Base-by-base conservation (phyloP, 2,797 vertebrate species). In the Cottoperca gobio region DNA sequence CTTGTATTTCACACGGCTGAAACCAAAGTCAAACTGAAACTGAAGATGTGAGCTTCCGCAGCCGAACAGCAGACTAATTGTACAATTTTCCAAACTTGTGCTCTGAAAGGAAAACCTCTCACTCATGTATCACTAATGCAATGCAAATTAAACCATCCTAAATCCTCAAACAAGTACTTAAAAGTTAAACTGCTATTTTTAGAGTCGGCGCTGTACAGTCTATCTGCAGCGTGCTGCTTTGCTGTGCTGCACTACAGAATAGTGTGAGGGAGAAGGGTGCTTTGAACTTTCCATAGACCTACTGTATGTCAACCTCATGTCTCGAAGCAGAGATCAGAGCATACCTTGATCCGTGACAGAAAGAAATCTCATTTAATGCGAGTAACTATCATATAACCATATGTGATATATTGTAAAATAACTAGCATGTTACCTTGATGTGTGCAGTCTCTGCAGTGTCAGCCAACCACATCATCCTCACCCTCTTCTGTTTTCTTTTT, bases 301-400 rank as follows among this genome's bases (percentile, higher is more conserved):
- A 16, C 66, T 70, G 52, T 50, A 53, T 26, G 57, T 79, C 70
- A 65, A 82, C 53, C 16, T 31, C 6, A 3, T 19, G 58, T 73
- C 53, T 80, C 70, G 68, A 64, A 60, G 70, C 42, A 40, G 8
- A 75, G 73, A 59, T 63, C 53, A 83, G 80, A 80, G 82, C 69
- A 43, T 4, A 54, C 43, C 62, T 79, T 73, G 61, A 82, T 79
- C 77, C 33, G 62, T 49, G 61, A 69, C 60, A 42, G 21, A 61
- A 24, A 65, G 77, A 73, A 79, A 69, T 58, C 58, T 37, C 21
- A 82, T 71, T 43, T 63, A 66, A 79, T 59, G 59, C 6, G 24
- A 71, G 64, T 42, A 63, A 80, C 66, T 59, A 28, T 65, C 21
- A 46, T 24, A 54, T 55, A 70, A 53, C 74, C 60, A 19, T 52